These are phyloP conservation scores for Bujurquina vittata DNA, from an alignment of 2,113 vertebrate genomes.

Conservation along the genomic window DNA sequence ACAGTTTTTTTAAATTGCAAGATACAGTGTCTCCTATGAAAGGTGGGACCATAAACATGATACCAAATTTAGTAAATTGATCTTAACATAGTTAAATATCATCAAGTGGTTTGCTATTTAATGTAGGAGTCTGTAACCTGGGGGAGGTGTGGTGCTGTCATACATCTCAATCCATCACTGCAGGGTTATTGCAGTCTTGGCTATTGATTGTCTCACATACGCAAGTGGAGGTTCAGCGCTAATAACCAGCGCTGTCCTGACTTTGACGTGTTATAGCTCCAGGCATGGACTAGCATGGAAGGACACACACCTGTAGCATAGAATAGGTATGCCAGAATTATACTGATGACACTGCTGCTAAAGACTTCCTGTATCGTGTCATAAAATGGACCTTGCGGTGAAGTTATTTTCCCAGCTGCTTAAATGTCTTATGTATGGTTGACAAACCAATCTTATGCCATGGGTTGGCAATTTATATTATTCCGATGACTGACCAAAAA, in stretches of 20 bases:
- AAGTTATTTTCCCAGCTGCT: neutral
- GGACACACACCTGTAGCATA: neutral
- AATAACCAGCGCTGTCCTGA: neutral
- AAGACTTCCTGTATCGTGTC: neutral
- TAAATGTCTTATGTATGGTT: neutral
- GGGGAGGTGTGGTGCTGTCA: neutral
- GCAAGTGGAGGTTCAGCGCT: neutral
- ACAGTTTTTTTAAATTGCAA: neutral
- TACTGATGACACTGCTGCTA: neutral
- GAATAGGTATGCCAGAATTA: neutral
- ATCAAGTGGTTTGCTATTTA: neutral
- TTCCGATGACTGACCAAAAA: neutral
- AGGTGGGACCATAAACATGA: neutral
- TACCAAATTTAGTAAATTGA: neutral
- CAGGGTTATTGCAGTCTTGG: neutral
- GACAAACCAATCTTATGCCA: neutral
- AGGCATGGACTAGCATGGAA: neutral
- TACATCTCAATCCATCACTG: conserved; percentile 5
- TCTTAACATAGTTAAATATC: neutral
- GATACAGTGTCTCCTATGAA: neutral
- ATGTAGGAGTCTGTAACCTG: neutral
- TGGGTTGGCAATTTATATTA: neutral
- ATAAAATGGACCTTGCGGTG: neutral
- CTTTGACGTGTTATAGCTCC: neutral
- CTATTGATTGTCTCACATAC: conserved; percentile 21